Percentiles rank a stretch among this genome's conserved stretches.
Evolutionary conservation across 2,888 invertebrate species (phyloP).

Genomic region (Hermodice carunculata): DNA sequence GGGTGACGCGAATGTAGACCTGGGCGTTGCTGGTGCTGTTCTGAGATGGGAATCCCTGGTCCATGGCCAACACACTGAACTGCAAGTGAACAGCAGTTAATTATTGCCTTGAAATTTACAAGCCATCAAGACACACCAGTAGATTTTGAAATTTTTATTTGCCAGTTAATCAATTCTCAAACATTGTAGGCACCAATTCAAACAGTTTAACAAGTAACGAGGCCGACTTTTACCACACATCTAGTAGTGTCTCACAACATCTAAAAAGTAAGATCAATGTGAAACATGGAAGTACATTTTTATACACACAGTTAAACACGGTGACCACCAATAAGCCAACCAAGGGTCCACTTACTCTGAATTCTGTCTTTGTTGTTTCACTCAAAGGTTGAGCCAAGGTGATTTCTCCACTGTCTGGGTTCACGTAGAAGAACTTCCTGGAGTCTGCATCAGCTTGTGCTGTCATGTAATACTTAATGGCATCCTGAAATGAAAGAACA

Average conservation of each 20-base stretch:
- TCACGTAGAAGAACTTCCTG: conserved; percentile 49
- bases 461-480: conserved; percentile 4
- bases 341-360: conserved; percentile 32
- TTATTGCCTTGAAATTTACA: too few species aligned
- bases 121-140: too few species aligned
- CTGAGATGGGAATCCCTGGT: conserved; percentile 36
- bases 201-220: neutral
- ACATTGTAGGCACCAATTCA: too few species aligned
- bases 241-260: too few species aligned
- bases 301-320: too few species aligned
- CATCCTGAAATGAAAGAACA: conserved; percentile 3
- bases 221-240: too few species aligned
- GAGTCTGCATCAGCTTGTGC: neutral
- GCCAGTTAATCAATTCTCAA: too few species aligned
- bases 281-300: too few species aligned
- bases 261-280: too few species aligned
- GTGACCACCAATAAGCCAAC: too few species aligned
- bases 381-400: conserved; percentile 48
- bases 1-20: conserved; percentile 31
- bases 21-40: conserved; percentile 31
- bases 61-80: conserved; percentile 34
- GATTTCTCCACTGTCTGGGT: conserved; percentile 54
- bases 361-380: conserved; percentile 20
- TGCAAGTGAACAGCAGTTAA: too few species aligned
- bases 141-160: too few species aligned